Conservation (phyloP, 2,113 vertebrate genomes). For the Tupaia chinensis region DNA sequence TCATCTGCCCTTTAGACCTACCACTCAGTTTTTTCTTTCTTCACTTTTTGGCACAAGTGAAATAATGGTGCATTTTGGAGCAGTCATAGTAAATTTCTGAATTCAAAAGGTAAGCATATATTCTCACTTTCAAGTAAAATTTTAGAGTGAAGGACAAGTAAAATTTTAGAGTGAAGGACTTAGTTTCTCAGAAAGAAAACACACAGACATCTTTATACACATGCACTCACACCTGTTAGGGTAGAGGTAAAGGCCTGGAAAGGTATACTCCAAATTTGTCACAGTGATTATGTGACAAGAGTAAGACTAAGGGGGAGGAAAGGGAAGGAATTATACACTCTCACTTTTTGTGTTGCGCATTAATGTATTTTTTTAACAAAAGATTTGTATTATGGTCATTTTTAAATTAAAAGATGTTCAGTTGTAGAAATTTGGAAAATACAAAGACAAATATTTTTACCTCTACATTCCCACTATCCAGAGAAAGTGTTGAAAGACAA, state of each 20-base stretch:
- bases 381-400: background rate
- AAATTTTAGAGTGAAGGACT: background rate
- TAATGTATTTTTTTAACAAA: background rate
- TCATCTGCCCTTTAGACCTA: background rate
- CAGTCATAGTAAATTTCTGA: background rate
- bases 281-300: background rate
- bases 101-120: background rate
- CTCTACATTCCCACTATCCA: background rate
- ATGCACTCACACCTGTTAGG: background rate
- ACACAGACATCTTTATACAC: background rate
- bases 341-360: background rate
- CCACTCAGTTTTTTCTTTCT: background rate
- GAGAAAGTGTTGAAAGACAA: conserved; percentile 30
- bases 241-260: background rate
- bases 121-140: background rate
- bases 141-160: background rate
- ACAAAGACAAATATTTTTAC: background rate
- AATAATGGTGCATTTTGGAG: background rate
- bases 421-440: background rate
- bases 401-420: background rate
- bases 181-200: background rate
- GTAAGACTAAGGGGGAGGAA: background rate
- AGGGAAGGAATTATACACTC: background rate
- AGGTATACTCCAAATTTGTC: background rate
- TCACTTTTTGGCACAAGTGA: background rate